phyloP scores from a whole-genome alignment of 1,140 invertebrate species.

The Aphaenogaster ashmeadi region DNA sequence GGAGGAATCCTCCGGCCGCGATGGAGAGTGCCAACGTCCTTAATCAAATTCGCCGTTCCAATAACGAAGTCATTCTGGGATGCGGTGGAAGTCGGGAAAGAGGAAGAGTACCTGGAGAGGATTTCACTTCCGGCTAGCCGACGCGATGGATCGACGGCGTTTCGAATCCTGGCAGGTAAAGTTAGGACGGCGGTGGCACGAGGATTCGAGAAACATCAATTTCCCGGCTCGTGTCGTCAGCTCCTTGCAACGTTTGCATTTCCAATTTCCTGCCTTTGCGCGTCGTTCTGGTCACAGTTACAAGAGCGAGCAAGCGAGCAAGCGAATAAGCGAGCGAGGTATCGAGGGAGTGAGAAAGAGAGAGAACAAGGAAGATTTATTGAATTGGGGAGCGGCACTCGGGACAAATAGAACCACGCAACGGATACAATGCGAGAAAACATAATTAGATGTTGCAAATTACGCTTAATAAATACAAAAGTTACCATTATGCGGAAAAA shows the following conservation, averaged over 20 bases:
- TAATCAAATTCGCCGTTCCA: constrained; percentile 34
- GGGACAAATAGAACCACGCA: constrained; percentile 31
- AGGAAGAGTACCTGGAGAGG: constrained; percentile 7
- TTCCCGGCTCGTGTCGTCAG: constrained; percentile 57
- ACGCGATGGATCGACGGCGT: constrained; percentile 22
- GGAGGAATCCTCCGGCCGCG: neutral
- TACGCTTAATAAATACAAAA: neutral
- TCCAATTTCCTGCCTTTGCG: constrained; percentile 65
- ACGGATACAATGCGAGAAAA: constrained; percentile 9
- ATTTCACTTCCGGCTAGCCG: constrained; percentile 59
- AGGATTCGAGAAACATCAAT: constrained; percentile 69
- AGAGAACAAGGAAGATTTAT: constrained; percentile 16
- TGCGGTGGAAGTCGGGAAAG: neutral
- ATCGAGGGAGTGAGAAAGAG: neutral
- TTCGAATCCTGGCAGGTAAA: constrained; percentile 36
- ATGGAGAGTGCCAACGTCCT: constrained; percentile 26
- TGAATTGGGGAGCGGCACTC: constrained; percentile 11
- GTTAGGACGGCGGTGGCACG: neutral
- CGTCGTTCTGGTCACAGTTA: constrained; percentile 22
- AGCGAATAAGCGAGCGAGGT: neutral
- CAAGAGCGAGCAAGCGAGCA: neutral
- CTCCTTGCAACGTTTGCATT: constrained; percentile 69
- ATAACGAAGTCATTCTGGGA: constrained; percentile 56
- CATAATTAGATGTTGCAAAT: neutral
- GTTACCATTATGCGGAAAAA: neutral